phyloP scores from a whole-genome alignment of 2,888 invertebrate genomes.

The Pemphredon lugubris region DNA sequence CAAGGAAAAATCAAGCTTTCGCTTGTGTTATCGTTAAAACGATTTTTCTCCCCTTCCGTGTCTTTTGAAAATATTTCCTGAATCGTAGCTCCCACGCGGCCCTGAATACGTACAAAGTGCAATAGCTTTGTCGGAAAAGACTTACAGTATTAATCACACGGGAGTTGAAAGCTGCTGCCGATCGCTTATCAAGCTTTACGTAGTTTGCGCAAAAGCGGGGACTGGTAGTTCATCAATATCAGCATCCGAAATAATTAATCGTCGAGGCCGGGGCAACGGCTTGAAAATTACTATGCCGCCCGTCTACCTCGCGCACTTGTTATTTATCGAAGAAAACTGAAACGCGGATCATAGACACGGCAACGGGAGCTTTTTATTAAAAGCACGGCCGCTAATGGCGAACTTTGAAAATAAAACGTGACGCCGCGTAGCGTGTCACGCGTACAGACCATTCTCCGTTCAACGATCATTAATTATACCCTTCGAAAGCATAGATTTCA shows the following conservation, averaged over 20 bases:
- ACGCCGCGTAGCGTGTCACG: too few species aligned
- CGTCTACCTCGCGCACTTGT: slow-evolving; percentile 42
- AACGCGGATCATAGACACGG: not conserved
- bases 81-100: too few species aligned
- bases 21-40: not conserved
- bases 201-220: slow-evolving; percentile 33
- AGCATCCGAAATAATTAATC: slow-evolving; percentile 59
- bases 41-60: not conserved
- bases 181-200: slow-evolving; percentile 50
- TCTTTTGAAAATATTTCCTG: slow-evolving; percentile 20
- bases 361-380: not conserved
- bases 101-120: not conserved
- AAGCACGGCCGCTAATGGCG: not conserved
- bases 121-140: slow-evolving; percentile 21
- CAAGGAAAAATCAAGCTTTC: too few species aligned
- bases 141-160: slow-evolving; percentile 57
- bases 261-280: slow-evolving; percentile 26
- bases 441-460: too few species aligned
- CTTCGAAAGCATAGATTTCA: too few species aligned
- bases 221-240: slow-evolving; percentile 62
- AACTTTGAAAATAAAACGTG: not conserved
- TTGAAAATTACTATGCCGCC: slow-evolving; percentile 53
- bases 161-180: slow-evolving; percentile 54
- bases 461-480: too few species aligned
- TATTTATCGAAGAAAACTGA: slow-evolving; percentile 47